These are phyloP conservation scores for Rhegmatorhina hoffmannsi DNA, from an alignment of 2,113 vertebrate genomes.

Conservation along the genomic window DNA sequence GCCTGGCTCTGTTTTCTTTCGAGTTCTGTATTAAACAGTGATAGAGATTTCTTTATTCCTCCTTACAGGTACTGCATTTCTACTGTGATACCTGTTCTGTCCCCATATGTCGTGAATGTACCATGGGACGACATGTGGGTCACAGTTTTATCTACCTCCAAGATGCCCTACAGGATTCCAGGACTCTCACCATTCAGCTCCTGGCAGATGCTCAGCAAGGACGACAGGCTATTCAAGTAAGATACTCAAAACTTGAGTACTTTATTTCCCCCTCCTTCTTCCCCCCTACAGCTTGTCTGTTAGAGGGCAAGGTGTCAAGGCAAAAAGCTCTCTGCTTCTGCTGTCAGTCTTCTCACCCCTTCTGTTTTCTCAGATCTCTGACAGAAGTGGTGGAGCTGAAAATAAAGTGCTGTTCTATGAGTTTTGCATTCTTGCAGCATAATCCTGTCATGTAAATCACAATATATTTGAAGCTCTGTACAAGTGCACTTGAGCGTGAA, in stretches of 20 bases:
- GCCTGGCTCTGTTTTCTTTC: background rate
- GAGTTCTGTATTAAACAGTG: background rate
- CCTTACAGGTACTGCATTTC: constrained; percentile 88
- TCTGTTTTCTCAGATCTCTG: constrained; percentile 45
- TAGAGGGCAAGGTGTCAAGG: constrained; percentile 43
- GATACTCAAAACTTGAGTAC: background rate
- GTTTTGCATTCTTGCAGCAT: constrained; percentile 39
- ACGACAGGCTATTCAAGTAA: constrained; percentile 95
- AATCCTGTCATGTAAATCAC: constrained; percentile 19
- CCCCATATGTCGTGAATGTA: constrained; percentile 97
- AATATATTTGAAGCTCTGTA: background rate
- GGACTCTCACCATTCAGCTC: constrained; percentile 94
- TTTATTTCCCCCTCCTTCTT: background rate
- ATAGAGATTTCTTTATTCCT: background rate
- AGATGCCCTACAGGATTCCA: constrained; percentile 94
- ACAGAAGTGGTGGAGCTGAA: constrained; percentile 48
- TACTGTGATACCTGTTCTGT: constrained; percentile 96
- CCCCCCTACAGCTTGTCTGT: background rate
- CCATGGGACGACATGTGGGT: constrained; percentile 89
- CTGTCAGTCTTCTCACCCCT: constrained; percentile 49
- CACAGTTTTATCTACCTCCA: constrained; percentile 97
- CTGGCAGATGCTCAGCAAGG: constrained; percentile 95
- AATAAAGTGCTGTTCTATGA: constrained; percentile 1
- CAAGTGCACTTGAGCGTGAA: background rate
- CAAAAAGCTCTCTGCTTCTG: constrained; percentile 49